Conservation (phyloP, 23 tunicate species). For the Halocynthia aurantium region DNA sequence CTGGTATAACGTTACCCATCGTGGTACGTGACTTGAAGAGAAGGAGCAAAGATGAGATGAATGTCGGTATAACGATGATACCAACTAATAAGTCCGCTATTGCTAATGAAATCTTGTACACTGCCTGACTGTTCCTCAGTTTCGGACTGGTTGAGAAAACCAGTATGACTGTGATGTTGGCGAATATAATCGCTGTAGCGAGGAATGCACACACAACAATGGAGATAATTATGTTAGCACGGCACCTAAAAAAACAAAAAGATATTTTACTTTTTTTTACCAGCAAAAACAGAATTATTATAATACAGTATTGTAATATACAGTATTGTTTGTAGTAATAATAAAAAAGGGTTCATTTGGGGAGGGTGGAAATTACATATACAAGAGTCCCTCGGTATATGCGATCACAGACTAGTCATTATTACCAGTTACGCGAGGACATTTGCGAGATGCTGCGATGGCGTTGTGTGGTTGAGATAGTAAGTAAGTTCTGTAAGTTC, state of each 20-base stretch:
- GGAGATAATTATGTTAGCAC: constrained; percentile 18
- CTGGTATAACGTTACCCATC: neutral
- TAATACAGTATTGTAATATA: too few species aligned
- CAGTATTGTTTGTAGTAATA: too few species aligned
- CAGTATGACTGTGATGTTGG: constrained; percentile 30
- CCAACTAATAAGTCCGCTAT: constrained; percentile 65
- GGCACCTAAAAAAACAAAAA: constrained; percentile 36
- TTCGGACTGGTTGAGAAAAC: constrained; percentile 20
- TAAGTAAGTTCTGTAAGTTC: too few species aligned
- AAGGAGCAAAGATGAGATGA: constrained; percentile 17
- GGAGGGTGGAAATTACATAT: too few species aligned
- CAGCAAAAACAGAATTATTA: too few species aligned
- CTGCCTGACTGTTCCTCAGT: constrained; percentile 54
- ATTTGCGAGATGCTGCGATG: too few species aligned
- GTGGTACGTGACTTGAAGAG: constrained; percentile 1
- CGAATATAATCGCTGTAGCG: constrained; percentile 19
- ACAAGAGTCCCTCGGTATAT: too few species aligned
- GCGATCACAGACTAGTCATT: too few species aligned
- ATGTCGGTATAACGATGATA: constrained; percentile 37
- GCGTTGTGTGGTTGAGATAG: too few species aligned
- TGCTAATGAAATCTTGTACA: constrained; percentile 60
- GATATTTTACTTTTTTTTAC: too few species aligned
- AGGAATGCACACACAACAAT: constrained; percentile 29
- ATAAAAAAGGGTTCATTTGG: too few species aligned
- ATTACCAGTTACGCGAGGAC: too few species aligned